These are phyloP conservation scores for Oryzias melastigma DNA, from an alignment of 2,113 vertebrate species.

Conservation along the genomic window DNA sequence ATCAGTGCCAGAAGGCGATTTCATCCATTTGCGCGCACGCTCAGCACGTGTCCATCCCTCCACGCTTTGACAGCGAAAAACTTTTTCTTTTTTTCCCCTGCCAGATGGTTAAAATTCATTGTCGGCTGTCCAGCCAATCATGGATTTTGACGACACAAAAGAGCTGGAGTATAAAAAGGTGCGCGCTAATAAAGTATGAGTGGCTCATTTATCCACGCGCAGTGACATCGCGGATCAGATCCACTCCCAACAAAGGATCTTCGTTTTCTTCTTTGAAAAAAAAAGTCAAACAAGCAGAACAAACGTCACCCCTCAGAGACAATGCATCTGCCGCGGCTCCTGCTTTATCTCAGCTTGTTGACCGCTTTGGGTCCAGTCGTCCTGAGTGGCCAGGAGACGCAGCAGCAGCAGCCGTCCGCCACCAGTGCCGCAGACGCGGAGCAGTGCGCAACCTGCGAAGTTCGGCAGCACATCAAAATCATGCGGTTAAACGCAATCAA, in stretches of 20 bases:
- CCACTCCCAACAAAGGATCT: constrained; percentile 31
- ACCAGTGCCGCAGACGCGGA: constrained; percentile 81
- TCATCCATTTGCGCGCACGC: constrained; percentile 26
- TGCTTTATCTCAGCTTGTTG: constrained; percentile 84
- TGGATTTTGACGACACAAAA: constrained; percentile 90
- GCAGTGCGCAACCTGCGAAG: constrained; percentile 89
- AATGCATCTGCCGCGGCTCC: constrained; percentile 82
- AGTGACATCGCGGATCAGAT: constrained; percentile 39
- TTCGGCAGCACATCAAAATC: constrained; percentile 93
- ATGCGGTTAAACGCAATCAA: constrained; percentile 96
- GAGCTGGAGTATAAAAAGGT: constrained; percentile 95
- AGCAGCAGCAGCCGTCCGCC: constrained; percentile 78
- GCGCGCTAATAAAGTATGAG: constrained; percentile 87
- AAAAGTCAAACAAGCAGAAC: background rate
- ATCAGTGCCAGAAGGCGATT: constrained; percentile 15
- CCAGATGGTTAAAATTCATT: constrained; percentile 92
- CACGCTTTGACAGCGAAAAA: constrained; percentile 79
- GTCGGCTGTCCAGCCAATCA: constrained; percentile 94
- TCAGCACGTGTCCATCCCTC: constrained; percentile 51
- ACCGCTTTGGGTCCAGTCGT: constrained; percentile 81
- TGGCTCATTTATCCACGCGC: constrained; percentile 80
- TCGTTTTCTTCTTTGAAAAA: background rate
- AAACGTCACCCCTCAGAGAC: constrained; percentile 62
- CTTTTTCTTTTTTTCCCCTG: constrained; percentile 76
- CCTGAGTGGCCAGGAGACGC: constrained; percentile 80